Evolutionary conservation across 2,888 invertebrate species (phyloP).

Genomic region (Ecdyonurus torrentis): DNA sequence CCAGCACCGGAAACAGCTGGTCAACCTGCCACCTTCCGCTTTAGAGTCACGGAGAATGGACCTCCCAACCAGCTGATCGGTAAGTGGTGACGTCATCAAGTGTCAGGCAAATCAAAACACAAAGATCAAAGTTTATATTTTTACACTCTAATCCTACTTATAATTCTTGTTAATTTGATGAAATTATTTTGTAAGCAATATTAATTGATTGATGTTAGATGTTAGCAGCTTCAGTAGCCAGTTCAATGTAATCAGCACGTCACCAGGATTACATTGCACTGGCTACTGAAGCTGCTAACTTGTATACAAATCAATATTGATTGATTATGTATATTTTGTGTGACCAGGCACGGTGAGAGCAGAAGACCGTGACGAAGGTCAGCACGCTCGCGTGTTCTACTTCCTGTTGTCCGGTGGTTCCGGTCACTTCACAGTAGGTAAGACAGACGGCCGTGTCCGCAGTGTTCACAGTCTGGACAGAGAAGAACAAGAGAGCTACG

Average conservation of each 20-base stretch:
- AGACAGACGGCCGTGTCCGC: slow-evolving; percentile 60
- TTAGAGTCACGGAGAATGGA: slow-evolving; percentile 54
- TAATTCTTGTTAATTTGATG: no score
- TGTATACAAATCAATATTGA: no score
- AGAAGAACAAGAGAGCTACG: slow-evolving; percentile 56
- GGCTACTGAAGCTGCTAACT: no score
- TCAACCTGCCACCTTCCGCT: slow-evolving; percentile 36
- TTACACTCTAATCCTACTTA: no score
- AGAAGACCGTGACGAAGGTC: slow-evolving; percentile 58
- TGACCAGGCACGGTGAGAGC: slow-evolving; percentile 49
- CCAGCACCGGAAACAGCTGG: slow-evolving; percentile 33
- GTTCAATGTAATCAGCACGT: no score
- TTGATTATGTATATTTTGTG: no score
- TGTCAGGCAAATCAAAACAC: no score
- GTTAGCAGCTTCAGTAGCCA: no score
- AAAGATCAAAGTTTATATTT: no score
- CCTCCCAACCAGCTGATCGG: slow-evolving; percentile 44
- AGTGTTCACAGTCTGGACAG: slow-evolving; percentile 68
- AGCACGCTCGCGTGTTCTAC: slow-evolving; percentile 68
- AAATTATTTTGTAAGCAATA: no score
- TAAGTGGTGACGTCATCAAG: no score
- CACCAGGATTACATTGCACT: no score
- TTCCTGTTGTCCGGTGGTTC: slow-evolving; percentile 63
- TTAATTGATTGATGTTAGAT: background rate
- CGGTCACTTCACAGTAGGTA: slow-evolving; percentile 59